These are phyloP conservation scores for Ectobius pallidus DNA, from an alignment of 2,888 invertebrate genomes.

Conservation along the genomic window DNA sequence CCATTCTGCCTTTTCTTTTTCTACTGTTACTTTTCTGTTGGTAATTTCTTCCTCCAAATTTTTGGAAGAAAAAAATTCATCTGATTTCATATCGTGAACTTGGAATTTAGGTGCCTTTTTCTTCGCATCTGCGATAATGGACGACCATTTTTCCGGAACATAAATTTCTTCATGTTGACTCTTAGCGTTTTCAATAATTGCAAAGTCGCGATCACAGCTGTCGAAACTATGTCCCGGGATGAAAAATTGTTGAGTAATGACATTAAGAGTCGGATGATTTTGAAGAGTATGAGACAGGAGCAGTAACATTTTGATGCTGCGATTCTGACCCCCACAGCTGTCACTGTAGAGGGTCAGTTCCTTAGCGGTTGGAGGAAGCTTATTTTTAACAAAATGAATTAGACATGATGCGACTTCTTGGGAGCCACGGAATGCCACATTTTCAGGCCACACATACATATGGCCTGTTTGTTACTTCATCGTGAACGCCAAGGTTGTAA, in stretches of 20 bases:
- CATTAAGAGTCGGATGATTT: not conserved
- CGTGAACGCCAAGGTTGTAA: constrained; percentile 44
- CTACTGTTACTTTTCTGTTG: too few relatives aligned
- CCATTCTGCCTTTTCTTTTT: too few relatives aligned
- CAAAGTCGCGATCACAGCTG: too few relatives aligned
- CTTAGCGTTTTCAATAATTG: too few relatives aligned
- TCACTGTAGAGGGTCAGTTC: constrained; percentile 43
- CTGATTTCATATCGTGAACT: too few relatives aligned
- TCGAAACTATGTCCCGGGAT: too few relatives aligned
- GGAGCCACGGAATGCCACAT: constrained; percentile 40
- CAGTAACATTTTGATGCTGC: not conserved
- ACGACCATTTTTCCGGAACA: too few relatives aligned
- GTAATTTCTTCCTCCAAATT: too few relatives aligned
- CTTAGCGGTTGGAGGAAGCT: constrained; percentile 23
- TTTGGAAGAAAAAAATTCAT: too few relatives aligned
- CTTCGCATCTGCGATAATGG: too few relatives aligned
- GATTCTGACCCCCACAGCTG: not conserved
- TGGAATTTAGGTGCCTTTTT: too few relatives aligned
- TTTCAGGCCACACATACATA: constrained; percentile 48
- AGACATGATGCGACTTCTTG: constrained; percentile 49
- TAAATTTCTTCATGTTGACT: too few relatives aligned
- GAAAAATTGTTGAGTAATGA: not conserved
- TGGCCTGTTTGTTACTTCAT: constrained; percentile 42
- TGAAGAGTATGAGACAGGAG: not conserved
- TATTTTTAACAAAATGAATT: constrained; percentile 43